Evolutionary conservation across 35 echinoderm and acorn worm genomes (phyloP).

Genomic region (Amphiura filiformis): DNA sequence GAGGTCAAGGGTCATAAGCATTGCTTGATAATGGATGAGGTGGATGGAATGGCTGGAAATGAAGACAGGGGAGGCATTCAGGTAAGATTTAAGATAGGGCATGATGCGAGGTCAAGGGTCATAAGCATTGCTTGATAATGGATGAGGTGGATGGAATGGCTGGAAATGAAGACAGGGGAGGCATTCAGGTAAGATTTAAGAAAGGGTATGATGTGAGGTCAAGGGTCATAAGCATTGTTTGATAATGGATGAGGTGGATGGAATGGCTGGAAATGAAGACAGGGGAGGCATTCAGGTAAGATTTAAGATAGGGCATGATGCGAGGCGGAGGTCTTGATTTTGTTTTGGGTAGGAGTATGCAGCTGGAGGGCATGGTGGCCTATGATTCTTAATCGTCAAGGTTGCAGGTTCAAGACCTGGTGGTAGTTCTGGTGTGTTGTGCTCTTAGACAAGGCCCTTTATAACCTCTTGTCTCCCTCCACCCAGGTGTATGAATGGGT

Average conservation of each 20-base stretch:
- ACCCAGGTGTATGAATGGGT: no score
- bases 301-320: no score
- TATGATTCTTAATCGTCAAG: neutral
- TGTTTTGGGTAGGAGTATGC: neutral
- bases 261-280: conserved; percentile 95
- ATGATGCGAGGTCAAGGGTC: conserved; percentile 43
- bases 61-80: conserved; percentile 87
- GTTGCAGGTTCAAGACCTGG: neutral
- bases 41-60: conserved; percentile 88
- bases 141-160: conserved; percentile 96
- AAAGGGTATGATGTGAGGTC: no score
- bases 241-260: conserved; percentile 97
- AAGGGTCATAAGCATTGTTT: conserved; percentile 77
- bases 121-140: conserved; percentile 91
- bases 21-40: conserved; percentile 91
- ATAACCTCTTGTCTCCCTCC: no score
- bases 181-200: conserved; percentile 86
- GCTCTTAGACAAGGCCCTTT: no score
- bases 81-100: no score
- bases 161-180: conserved; percentile 96
- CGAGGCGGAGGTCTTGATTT: conserved; percentile 28
- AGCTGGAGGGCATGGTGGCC: neutral
- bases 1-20: conserved; percentile 41
- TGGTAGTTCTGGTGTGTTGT: neutral
- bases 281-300: conserved; percentile 91